A percentile compares a stretch with the other conserved stretches of the same genome.
Evolutionary conservation across 1,140 invertebrate genomes (phyloP).

Genomic region (Drosophila nigrodunni): DNA sequence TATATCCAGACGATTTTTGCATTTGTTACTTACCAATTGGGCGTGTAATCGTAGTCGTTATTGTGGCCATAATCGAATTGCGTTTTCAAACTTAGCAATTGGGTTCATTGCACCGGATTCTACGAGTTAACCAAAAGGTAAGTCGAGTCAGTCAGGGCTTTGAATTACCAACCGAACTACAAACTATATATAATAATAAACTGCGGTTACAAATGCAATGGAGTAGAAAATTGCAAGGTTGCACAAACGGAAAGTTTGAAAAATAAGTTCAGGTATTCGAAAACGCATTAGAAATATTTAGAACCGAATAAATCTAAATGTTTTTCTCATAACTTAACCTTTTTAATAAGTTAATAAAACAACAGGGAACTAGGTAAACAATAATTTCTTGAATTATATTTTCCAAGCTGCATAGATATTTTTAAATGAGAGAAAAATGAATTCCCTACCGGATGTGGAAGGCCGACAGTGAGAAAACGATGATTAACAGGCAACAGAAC

Average conservation of each 20-base stretch:
- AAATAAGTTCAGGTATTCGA: constrained; percentile 28
- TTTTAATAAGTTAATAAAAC: too few species aligned
- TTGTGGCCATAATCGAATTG: constrained; percentile 48
- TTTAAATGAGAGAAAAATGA: constrained; percentile 30
- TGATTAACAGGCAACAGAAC: constrained; percentile 13
- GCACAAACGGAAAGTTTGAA: constrained; percentile 41
- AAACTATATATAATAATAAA: constrained; percentile 46
- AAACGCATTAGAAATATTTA: constrained; percentile 13
- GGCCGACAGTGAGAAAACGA: constrained; percentile 22
- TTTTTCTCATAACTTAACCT: constrained; percentile 32
- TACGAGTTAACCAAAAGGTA: constrained; percentile 36
- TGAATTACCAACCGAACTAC: constrained; percentile 42
- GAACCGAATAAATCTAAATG: not conserved
- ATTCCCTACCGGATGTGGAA: constrained; percentile 25
- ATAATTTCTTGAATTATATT: not conserved
- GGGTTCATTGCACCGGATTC: constrained; percentile 49
- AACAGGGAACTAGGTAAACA: too few species aligned
- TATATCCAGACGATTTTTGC: constrained; percentile 24
- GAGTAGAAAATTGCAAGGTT: constrained; percentile 77
- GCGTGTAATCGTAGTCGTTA: constrained; percentile 42
- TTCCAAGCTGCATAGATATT: constrained; percentile 41
- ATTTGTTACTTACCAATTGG: constrained; percentile 27
- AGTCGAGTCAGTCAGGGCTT: constrained; percentile 41
- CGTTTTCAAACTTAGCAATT: constrained; percentile 37
- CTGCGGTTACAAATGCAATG: constrained; percentile 72